phyloP scores from a whole-genome alignment of 2,113 vertebrate species.

The Atractosteus spatula region DNA sequence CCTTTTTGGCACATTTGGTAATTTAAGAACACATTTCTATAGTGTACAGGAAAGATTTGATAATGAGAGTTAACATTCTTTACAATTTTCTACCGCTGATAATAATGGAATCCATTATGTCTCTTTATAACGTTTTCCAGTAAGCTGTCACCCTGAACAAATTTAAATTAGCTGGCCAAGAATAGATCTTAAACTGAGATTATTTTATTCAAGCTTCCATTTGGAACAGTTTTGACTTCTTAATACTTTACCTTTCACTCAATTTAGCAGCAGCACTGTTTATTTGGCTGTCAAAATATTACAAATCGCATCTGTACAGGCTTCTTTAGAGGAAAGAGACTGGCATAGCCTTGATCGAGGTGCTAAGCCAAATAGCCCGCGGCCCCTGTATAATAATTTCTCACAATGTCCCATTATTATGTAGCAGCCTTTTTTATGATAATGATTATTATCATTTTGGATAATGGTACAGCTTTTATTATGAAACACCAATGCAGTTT shows the following conservation, averaged over 20 bases:
- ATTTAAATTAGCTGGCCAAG: slow-evolving; percentile 64
- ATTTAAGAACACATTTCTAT: slow-evolving; percentile 58
- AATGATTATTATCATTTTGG: too few relatives aligned
- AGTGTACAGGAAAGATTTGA: slow-evolving; percentile 56
- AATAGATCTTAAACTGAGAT: slow-evolving; percentile 58
- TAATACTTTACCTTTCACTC: slow-evolving; percentile 54
- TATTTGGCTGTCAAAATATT: slow-evolving; percentile 60
- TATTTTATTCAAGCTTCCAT: slow-evolving; percentile 53
- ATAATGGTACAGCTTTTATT: too few relatives aligned
- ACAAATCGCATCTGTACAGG: slow-evolving; percentile 47
- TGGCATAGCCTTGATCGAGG: slow-evolving; percentile 36
- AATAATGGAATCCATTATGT: slow-evolving; percentile 69
- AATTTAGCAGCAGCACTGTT: slow-evolving; percentile 49
- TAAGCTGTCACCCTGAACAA: slow-evolving; percentile 65
- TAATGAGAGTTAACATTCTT: slow-evolving; percentile 66
- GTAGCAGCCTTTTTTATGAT: too few relatives aligned
- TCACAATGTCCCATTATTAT: too few relatives aligned
- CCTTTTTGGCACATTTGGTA: slow-evolving; percentile 61
- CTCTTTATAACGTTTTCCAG: slow-evolving; percentile 45
- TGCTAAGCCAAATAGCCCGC: too few relatives aligned
- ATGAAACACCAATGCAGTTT: too few relatives aligned
- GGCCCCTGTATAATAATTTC: too few relatives aligned
- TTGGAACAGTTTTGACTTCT: slow-evolving; percentile 56
- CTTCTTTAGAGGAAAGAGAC: slow-evolving; percentile 37
- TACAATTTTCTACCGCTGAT: slow-evolving; percentile 61